Evolutionary conservation across 2,888 invertebrate species (phyloP).

Genomic region (Cotesia congregata): DNA sequence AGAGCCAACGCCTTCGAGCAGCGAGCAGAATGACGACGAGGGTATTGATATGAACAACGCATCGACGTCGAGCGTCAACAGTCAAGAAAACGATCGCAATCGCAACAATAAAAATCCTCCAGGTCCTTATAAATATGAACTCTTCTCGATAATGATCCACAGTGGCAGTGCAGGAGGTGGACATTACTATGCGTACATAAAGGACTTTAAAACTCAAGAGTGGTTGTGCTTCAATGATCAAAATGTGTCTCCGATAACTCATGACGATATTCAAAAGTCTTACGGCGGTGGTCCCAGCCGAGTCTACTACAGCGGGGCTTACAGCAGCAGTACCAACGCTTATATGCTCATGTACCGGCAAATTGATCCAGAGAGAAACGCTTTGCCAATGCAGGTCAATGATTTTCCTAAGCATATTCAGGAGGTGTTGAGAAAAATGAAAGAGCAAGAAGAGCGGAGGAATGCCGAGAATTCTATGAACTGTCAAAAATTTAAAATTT

Average conservation of each 20-base stretch:
- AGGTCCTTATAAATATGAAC: slow-evolving; percentile 85
- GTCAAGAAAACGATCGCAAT: slow-evolving; percentile 72
- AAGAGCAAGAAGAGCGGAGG: slow-evolving; percentile 76
- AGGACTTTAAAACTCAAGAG: slow-evolving; percentile 80
- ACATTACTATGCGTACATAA: slow-evolving; percentile 93
- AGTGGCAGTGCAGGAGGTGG: slow-evolving; percentile 92
- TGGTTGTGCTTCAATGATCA: slow-evolving; percentile 95
- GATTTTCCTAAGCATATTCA: slow-evolving; percentile 83
- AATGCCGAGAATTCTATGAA: slow-evolving; percentile 76
- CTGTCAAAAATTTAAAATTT: slow-evolving; percentile 76
- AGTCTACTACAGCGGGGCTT: slow-evolving; percentile 81
- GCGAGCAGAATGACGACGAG: slow-evolving; percentile 77
- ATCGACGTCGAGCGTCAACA: slow-evolving; percentile 67
- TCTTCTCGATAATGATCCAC: slow-evolving; percentile 94
- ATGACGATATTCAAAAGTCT: slow-evolving; percentile 85
- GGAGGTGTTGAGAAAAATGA: slow-evolving; percentile 76
- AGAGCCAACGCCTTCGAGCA: slow-evolving; percentile 54
- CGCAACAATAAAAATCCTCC: slow-evolving; percentile 65
- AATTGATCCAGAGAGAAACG: slow-evolving; percentile 77
- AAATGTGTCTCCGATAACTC: slow-evolving; percentile 81
- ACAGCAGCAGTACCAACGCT: slow-evolving; percentile 87
- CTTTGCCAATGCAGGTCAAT: slow-evolving; percentile 76
- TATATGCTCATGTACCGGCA: slow-evolving; percentile 94
- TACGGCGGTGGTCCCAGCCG: slow-evolving; percentile 81
- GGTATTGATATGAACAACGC: slow-evolving; percentile 75